Evolutionary conservation across 2,888 invertebrate genomes (phyloP), one percentile per base, ranked within the genome.

Genomic region (Congeria kusceri): DNA sequence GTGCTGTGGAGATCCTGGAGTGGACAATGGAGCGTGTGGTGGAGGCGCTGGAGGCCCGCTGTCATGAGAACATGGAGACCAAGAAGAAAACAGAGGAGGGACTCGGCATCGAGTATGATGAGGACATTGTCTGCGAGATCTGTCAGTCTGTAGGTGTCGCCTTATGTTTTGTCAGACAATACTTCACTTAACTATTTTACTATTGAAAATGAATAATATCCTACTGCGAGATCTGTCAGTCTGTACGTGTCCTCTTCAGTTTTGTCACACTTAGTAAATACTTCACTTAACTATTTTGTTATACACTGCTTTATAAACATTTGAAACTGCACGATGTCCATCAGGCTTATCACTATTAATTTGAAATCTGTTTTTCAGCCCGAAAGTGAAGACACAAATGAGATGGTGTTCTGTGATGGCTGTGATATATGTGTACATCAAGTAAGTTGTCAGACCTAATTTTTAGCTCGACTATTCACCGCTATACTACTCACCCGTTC

Each of bases 371-470:
- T 80, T 67, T 90, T 86, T 86, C 95, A 94, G 93, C 98, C 98
- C 69, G 99, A 99, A 94, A 98, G 98, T 46, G 98, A 99, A 93
- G 98, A 98, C 93, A 98, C 97, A 87, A 99, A 99, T 94, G 98
- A 99, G 95, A 99, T 99, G 98, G 98, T 99, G 87, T 99, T 99
- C 95, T 99, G 99, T 95, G 99, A 99, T 95, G 96, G 97, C 91
- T 99, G 99, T 95, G 99, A 99, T 94, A 98, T 99, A 93, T 99
- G 99, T 94, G 99, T 99, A 87, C 99, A 99, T 95, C 98, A 99
- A 91, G 93, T 93, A 75, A 84, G 88, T 20, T n/a, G n/a, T n/a
- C n/a, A n/a, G n/a, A n/a, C n/a, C n/a, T n/a, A n/a, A n/a, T n/a
- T n/a, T n/a, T n/a, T n/a, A n/a, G n/a, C n/a, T n/a, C n/a, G n/a